Conservation (phyloP, 2,113 vertebrate species). For the Cacatua alba region DNA sequence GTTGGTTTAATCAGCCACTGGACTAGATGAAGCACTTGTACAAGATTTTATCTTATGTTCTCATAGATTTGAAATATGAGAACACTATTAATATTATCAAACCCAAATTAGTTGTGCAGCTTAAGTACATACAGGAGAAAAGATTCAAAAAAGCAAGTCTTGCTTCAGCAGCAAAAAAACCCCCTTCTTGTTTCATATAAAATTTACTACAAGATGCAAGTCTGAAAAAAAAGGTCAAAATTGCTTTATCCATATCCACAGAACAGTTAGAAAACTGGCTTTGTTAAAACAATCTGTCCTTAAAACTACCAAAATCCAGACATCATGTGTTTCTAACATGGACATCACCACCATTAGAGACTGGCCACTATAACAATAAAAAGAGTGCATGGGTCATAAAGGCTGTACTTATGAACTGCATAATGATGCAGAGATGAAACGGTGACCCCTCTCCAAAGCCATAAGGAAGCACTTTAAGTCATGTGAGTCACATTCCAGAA, state of each 20-base stretch:
- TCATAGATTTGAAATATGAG: not conserved
- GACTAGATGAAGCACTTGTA: not conserved
- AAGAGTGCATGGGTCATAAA: rapidly evolving
- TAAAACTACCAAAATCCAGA: not conserved
- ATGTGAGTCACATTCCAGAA: not conserved
- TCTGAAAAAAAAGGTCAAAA: not conserved
- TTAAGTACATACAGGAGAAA: rapidly evolving
- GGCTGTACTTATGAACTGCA: not conserved
- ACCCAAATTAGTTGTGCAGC: not conserved
- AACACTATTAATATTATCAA: not conserved
- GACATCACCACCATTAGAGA: not conserved
- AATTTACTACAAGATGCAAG: not conserved
- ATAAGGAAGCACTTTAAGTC: not conserved
- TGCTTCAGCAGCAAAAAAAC: not conserved
- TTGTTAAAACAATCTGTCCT: not conserved
- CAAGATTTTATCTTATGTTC: not conserved
- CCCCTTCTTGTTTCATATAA: not conserved
- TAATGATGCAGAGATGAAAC: not conserved
- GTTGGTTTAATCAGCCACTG: not conserved
- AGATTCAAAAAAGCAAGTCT: not conserved
- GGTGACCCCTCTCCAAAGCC: not conserved
- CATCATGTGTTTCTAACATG: not conserved
- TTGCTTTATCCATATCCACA: not conserved
- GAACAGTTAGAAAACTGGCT: not conserved
- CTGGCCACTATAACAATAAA: not conserved